Evolutionary conservation across 1,140 invertebrate genomes (phyloP).

Genomic region (Musca vetustissima): DNA sequence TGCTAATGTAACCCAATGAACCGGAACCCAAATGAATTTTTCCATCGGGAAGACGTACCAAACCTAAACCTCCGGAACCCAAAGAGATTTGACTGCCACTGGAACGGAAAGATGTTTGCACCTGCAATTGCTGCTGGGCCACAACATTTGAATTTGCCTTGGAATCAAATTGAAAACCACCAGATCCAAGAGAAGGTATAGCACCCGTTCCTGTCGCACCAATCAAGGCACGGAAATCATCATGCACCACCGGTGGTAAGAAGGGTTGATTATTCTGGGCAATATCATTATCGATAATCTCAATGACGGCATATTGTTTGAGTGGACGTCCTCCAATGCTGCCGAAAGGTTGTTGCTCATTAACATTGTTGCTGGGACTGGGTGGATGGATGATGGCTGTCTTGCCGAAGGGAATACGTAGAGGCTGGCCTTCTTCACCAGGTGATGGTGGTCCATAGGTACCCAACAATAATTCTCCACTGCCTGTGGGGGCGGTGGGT

Average conservation of each 20-base stretch:
- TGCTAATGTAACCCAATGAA: slow-evolving; percentile 50
- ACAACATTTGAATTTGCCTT: slow-evolving; percentile 37
- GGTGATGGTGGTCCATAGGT: slow-evolving; percentile 29
- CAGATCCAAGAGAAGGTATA: slow-evolving; percentile 22
- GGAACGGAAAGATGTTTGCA: not conserved
- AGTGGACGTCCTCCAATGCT: slow-evolving; percentile 39
- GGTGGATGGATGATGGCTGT: slow-evolving; percentile 26
- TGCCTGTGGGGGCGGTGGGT: slow-evolving; percentile 16
- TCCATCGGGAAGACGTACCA: slow-evolving; percentile 47
- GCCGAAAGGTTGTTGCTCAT: not conserved
- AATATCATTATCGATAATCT: slow-evolving; percentile 52
- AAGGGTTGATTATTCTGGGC: slow-evolving; percentile 41
- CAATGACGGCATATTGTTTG: slow-evolving; percentile 52
- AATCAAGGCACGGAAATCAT: slow-evolving; percentile 38
- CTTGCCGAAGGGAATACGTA: slow-evolving; percentile 46
- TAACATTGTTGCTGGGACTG: not conserved
- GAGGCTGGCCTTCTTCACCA: slow-evolving; percentile 28
- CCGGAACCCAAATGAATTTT: slow-evolving; percentile 51
- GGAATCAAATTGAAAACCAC: slow-evolving; percentile 37
- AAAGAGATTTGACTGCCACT: slow-evolving; percentile 43
- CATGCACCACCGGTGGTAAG: slow-evolving; percentile 38
- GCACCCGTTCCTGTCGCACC: slow-evolving; percentile 31
- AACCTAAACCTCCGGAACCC: slow-evolving; percentile 51
- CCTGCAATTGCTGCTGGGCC: slow-evolving; percentile 41
- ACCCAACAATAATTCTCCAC: not conserved